These are phyloP conservation scores for Diachrysia chrysitis DNA, from an alignment of 2,888 invertebrate genomes.

Conservation along the genomic window DNA sequence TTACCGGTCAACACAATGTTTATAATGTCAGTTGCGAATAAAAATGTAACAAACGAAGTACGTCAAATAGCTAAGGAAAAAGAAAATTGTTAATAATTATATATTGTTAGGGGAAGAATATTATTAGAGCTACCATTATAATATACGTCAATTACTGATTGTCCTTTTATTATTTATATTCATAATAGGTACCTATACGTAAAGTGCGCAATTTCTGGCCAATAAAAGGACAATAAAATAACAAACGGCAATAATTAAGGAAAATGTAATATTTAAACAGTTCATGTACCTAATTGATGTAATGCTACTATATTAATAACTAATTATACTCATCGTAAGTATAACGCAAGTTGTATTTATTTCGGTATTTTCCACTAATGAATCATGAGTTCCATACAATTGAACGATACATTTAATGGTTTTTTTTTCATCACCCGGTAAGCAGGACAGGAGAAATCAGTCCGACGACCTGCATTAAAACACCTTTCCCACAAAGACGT, in stretches of 20 bases:
- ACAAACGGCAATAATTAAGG: conserved; percentile 1
- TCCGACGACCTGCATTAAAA: conserved; percentile 84
- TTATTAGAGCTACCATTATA: not conserved
- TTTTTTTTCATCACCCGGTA: conserved; percentile 63
- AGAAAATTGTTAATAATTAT: not conserved
- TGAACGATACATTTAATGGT: conserved; percentile 68
- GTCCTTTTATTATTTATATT: not conserved
- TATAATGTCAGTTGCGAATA: conserved; percentile 13
- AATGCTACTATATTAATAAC: too few relatives aligned
- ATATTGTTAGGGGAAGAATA: not conserved
- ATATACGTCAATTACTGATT: not conserved
- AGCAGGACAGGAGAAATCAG: conserved; percentile 82
- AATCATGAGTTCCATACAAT: conserved; percentile 57
- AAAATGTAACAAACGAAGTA: not conserved
- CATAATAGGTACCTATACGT: not conserved
- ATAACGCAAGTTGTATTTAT: too few relatives aligned
- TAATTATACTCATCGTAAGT: too few relatives aligned
- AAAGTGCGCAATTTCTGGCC: not conserved
- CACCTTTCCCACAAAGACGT: conserved; percentile 85
- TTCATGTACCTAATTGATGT: too few relatives aligned
- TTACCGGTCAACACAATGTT: conserved; percentile 54
- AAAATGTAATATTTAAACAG: not conserved
- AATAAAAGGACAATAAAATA: not conserved
- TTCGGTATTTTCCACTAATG: conserved; percentile 33
- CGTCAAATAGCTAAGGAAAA: not conserved